Evolutionary conservation across 2,888 invertebrate species (phyloP).

Genomic region (Nomada ferruginata): DNA sequence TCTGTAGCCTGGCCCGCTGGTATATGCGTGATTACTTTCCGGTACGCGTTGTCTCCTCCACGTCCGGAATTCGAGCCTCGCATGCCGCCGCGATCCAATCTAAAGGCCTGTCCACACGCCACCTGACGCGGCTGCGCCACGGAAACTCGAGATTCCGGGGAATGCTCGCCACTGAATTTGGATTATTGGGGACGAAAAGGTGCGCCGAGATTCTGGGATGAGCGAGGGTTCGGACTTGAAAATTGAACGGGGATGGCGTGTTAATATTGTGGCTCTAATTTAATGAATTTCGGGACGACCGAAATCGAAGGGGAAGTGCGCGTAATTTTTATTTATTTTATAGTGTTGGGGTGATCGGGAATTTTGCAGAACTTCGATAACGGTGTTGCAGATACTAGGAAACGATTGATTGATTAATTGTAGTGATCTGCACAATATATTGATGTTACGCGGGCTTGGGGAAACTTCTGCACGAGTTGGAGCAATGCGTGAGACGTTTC

Average conservation of each 20-base stretch:
- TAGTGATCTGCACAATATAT: background rate
- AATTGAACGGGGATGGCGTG: too few relatives aligned
- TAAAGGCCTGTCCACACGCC: constrained; percentile 33
- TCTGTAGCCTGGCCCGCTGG: constrained; percentile 57
- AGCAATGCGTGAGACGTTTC: background rate
- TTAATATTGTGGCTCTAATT: too few relatives aligned
- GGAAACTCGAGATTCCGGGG: background rate
- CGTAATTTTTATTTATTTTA: too few relatives aligned
- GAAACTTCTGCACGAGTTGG: background rate
- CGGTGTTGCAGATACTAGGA: too few relatives aligned
- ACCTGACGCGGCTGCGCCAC: background rate
- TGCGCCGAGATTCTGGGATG: too few relatives aligned
- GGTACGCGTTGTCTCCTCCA: constrained; percentile 63
- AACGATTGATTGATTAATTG: background rate
- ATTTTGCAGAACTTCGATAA: too few relatives aligned
- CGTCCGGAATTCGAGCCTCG: constrained; percentile 61
- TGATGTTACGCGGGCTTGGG: background rate
- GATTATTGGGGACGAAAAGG: background rate
- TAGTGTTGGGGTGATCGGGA: too few relatives aligned
- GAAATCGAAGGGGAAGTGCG: too few relatives aligned
- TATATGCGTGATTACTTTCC: constrained; percentile 69
- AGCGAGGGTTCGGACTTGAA: too few relatives aligned
- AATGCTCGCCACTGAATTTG: background rate
- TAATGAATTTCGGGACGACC: too few relatives aligned
- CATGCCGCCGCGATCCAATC: constrained; percentile 38